Percentiles rank a stretch among this genome's conserved stretches.
Conservation (phyloP, 2,113 vertebrate genomes). For the Ciconia maguari region DNA sequence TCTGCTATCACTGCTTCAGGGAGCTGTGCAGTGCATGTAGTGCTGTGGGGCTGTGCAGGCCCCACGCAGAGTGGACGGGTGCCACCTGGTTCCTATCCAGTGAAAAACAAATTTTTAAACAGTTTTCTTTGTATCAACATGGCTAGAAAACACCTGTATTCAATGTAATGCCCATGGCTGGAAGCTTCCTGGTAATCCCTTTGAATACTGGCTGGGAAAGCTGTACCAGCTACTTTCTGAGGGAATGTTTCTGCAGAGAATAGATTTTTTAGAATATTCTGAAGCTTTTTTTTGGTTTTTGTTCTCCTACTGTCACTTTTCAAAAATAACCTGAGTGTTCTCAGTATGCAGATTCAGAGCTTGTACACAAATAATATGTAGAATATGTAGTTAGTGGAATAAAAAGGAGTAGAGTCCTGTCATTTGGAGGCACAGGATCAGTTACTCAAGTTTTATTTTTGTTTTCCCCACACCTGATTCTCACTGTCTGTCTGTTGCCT, state of each 20-base stretch:
- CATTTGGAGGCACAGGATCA: not conserved
- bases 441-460: not conserved
- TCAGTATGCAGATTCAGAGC: not conserved
- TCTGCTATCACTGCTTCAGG: not conserved
- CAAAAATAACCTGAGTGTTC: not conserved
- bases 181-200: not conserved
- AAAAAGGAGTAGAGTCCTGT: not conserved
- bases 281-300: not conserved
- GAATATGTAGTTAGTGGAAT: not conserved
- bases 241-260: not conserved
- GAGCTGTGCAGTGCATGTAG: fast-evolving
- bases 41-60: not conserved
- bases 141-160: not conserved
- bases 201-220: not conserved
- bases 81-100: not conserved
- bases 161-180: not conserved
- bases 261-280: not conserved
- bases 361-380: not conserved
- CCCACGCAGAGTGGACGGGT: not conserved
- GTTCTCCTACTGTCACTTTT: not conserved
- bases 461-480: not conserved
- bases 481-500: not conserved
- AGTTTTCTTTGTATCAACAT: not conserved
- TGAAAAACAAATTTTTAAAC: not conserved
- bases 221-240: not conserved